These are phyloP conservation scores for Drosophila sulfurigaster DNA, from an alignment of 1,140 invertebrate genomes.

Conservation along the genomic window DNA sequence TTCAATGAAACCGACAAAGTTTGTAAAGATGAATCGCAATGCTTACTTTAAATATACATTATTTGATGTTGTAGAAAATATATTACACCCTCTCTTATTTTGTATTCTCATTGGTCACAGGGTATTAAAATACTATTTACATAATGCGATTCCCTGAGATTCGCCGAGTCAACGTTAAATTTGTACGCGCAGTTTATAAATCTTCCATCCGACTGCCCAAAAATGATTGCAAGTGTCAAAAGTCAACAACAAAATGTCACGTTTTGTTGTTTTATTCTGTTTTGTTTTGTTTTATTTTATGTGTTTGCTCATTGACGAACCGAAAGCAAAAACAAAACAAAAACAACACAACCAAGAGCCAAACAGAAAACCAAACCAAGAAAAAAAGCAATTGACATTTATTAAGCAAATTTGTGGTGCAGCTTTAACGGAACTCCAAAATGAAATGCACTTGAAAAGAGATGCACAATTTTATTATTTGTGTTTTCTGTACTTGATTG, in stretches of 20 bases:
- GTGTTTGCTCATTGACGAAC: constrained; percentile 33
- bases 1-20: not conserved
- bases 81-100: not conserved
- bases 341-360: constrained; percentile 18
- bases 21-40: too few relatives aligned
- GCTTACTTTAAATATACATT: too few relatives aligned
- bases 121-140: constrained; percentile 51
- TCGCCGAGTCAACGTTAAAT: constrained; percentile 48
- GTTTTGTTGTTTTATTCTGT: constrained; percentile 71
- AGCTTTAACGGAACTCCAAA: constrained; percentile 30
- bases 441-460: constrained; percentile 62
- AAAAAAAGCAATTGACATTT: constrained; percentile 72
- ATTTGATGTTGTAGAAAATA: too few relatives aligned
- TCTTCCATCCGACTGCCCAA: constrained; percentile 65
- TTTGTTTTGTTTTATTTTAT: constrained; percentile 43
- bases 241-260: constrained; percentile 81
- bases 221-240: constrained; percentile 80
- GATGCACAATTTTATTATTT: constrained; percentile 46
- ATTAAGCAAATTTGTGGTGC: constrained; percentile 57
- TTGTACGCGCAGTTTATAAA: constrained; percentile 56
- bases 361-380: constrained; percentile 31
- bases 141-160: constrained; percentile 49
- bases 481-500: constrained; percentile 46
- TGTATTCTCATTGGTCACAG: not conserved
- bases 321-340: constrained; percentile 25